These are phyloP conservation scores for Harmothoe impar DNA, from an alignment of 2,888 invertebrate genomes.

Conservation along the genomic window DNA sequence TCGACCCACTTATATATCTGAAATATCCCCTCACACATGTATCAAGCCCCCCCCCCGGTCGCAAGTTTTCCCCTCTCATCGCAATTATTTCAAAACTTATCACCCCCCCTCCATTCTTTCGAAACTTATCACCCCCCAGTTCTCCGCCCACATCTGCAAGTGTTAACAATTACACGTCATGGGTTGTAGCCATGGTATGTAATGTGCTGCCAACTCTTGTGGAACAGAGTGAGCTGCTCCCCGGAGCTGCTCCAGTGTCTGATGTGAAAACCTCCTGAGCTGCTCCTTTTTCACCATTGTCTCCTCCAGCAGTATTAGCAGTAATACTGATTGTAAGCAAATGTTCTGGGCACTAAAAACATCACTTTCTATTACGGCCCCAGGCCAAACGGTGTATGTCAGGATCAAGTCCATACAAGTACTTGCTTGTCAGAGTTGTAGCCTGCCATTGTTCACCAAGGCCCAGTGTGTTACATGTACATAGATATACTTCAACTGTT, in stretches of 20 bases:
- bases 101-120: too few species aligned
- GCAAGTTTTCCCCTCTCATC: too few species aligned
- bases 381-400: not conserved
- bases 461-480: not conserved
- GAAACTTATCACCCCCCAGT: too few species aligned
- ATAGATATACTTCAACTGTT: too few species aligned
- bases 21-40: too few species aligned
- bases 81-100: too few species aligned
- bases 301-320: not conserved
- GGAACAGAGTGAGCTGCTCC: conserved; percentile 4
- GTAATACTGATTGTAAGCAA: conserved; percentile 34
- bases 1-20: too few species aligned
- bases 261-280: not conserved
- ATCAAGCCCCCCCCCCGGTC: too few species aligned
- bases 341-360: not conserved
- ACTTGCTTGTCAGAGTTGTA: not conserved
- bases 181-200: not conserved
- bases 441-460: not conserved
- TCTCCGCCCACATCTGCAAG: not conserved
- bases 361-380: not conserved
- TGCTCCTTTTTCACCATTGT: conserved; percentile 22
- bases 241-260: too few species aligned
- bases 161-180: conserved; percentile 11
- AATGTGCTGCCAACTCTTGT: not conserved
- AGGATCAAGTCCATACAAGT: not conserved